A percentile compares a stretch with the other conserved stretches of the same genome.
Evolutionary conservation across 2,113 vertebrate species (phyloP).

Genomic region (Actenoides hombroni): DNA sequence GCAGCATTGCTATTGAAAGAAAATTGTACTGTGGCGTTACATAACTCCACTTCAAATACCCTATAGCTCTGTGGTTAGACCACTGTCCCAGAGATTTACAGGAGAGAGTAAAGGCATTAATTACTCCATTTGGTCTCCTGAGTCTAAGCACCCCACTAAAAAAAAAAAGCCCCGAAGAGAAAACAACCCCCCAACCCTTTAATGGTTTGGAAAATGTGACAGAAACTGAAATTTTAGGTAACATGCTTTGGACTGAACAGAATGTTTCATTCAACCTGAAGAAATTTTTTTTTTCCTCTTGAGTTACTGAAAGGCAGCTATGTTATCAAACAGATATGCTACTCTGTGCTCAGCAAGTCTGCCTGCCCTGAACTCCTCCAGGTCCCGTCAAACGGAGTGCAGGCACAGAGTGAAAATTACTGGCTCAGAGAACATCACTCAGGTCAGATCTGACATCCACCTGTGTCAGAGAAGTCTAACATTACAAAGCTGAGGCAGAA

Average conservation of each 20-base stretch:
- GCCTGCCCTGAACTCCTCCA: constrained; percentile 13
- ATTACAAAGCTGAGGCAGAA: not conserved
- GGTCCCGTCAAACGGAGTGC: not conserved
- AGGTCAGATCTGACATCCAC: constrained; percentile 16
- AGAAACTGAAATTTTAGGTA: not conserved
- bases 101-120: not conserved
- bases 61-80: not conserved
- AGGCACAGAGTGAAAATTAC: constrained; percentile 19
- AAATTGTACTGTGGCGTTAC: not conserved
- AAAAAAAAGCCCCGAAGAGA: not conserved
- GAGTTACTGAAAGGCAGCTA: not conserved
- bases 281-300: not conserved
- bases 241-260: not conserved
- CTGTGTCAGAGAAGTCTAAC: not conserved
- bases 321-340: constrained; percentile 31
- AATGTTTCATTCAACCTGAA: not conserved
- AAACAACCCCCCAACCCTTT: not conserved
- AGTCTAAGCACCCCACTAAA: not conserved
- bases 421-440: constrained; percentile 34
- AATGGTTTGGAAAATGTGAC: not conserved
- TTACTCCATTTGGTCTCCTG: not conserved
- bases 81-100: not conserved
- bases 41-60: not conserved
- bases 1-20: not conserved
- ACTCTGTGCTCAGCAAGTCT: not conserved